These are phyloP conservation scores for Pristionchus fissidentatus DNA, from an alignment of 2,888 invertebrate genomes.

Conservation along the genomic window DNA sequence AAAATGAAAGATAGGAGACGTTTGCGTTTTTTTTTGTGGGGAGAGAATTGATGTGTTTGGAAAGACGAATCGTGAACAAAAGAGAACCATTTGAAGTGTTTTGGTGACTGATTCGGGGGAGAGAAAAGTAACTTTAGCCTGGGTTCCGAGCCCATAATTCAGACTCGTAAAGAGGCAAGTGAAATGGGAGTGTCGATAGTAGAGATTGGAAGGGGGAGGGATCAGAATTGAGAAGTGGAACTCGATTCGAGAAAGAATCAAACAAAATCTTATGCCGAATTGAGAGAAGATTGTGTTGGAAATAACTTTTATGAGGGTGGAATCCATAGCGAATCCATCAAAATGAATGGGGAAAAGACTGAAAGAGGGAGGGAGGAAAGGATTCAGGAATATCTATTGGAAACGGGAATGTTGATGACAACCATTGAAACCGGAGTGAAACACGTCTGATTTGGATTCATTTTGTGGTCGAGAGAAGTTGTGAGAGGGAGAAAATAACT, in stretches of 20 bases:
- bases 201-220: neutral
- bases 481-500: too few species aligned
- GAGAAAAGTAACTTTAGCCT: neutral
- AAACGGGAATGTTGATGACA: neutral
- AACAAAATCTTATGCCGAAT: too few species aligned
- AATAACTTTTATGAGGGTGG: constrained; percentile 4
- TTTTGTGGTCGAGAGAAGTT: neutral
- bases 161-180: constrained; percentile 9
- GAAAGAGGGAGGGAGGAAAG: neutral
- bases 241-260: neutral
- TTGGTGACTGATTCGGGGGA: neutral
- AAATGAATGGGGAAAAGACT: neutral
- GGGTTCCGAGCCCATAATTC: constrained; percentile 18
- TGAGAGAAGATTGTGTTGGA: constrained; percentile 21
- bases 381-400: constrained; percentile 12
- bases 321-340: constrained; percentile 40
- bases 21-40: neutral
- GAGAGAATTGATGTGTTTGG: neutral
- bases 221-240: neutral
- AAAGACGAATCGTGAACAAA: neutral
- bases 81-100: neutral
- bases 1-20: neutral
- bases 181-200: constrained; percentile 1
- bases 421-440: too few species aligned
- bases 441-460: too few species aligned